Evolutionary conservation across 2,113 vertebrate species (phyloP), one percentile per base, ranked within the genome.

Genomic region (Scartelaos histophorus): DNA sequence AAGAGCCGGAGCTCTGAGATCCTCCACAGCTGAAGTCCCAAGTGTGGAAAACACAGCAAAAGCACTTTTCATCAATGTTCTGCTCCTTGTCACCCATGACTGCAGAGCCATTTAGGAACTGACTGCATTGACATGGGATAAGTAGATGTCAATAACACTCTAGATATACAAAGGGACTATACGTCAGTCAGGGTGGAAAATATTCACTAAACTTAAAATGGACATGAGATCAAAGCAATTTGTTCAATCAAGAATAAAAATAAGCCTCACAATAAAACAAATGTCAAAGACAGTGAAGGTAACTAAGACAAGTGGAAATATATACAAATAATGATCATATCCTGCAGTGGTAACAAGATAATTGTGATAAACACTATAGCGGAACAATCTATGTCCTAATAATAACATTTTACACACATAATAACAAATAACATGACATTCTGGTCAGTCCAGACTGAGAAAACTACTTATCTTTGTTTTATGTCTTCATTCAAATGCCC

Each of bases 11-110:
- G 87, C 78, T 90, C 86, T 89, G 88, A 90, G 83, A 92, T 88
- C 81, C 89, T 92, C 91, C 78, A 82, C 91, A 90, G 90, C 85
- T 86, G 82, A 91, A 91, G 89, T 90, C 84, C 86, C 83, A 92
- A 87, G 83, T 91, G 81, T 84, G 81, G 70, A 87, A 91, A 90
- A 86, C 80, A 78, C 84, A 80, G 13, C 88, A 90, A 92, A 90
- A 82, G 83, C 88, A 80, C 87, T 83, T 86, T 84, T 66, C 49
- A 76, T 82, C 82, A 73, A 82, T 81, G 81, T 82, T 72, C 80
- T 72, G 82, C 78, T 87, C 68, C 73, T 82, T 90, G 81, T 89
- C 84, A 89, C 54, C 71, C 80, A 71, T 79, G 87, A 89, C 85
- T 75, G 81, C 73, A 79, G 70, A 16, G 77, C 86, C 85, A 74